These are phyloP conservation scores for Mustela lutreola DNA, from an alignment of 2,113 vertebrate species.

Conservation along the genomic window DNA sequence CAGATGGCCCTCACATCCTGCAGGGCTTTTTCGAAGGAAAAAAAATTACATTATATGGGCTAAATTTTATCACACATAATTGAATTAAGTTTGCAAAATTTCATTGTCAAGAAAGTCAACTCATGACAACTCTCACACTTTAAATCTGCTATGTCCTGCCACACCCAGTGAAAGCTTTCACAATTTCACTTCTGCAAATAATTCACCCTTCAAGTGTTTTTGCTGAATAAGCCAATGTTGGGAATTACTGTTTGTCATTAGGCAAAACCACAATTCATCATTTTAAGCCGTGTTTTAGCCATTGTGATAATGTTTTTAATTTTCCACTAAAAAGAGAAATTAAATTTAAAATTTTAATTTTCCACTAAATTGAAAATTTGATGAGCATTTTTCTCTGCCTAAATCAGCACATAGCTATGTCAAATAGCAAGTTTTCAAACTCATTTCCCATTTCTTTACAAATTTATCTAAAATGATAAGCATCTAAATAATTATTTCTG, in stretches of 20 bases:
- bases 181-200: background rate
- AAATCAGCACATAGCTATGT: background rate
- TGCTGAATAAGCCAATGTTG: background rate
- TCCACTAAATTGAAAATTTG: background rate
- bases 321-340: background rate
- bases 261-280: background rate
- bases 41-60: background rate
- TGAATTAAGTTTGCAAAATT: constrained; percentile 15
- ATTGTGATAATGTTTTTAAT: background rate
- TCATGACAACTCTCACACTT: background rate
- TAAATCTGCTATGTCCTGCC: background rate
- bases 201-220: background rate
- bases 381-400: background rate
- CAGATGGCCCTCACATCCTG: background rate
- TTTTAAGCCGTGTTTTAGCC: background rate
- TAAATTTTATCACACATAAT: background rate
- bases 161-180: background rate
- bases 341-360: background rate
- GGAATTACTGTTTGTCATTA: background rate
- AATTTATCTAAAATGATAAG: background rate
- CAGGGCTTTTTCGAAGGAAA: background rate
- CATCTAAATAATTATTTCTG: constrained; percentile 12
- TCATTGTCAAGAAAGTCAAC: background rate
- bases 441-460: background rate
- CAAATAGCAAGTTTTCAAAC: constrained; percentile 7